Evolutionary conservation across 2,797 vertebrate species (phyloP).

Genomic region (Peromyscus eremicus): DNA sequence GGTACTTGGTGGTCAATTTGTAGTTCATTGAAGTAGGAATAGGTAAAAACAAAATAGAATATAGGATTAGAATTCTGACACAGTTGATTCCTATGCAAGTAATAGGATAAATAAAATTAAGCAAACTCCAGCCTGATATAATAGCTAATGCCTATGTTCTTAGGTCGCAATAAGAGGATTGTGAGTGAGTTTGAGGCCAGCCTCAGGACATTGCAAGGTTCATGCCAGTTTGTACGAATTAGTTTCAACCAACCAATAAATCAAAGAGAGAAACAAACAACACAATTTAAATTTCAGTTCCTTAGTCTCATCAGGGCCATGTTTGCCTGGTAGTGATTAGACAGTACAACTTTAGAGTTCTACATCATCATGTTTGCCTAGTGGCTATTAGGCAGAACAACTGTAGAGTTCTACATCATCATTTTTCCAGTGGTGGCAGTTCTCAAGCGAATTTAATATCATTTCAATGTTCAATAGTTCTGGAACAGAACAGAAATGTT

Average conservation of each 20-base stretch:
- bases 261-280: not conserved
- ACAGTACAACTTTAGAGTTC: not conserved
- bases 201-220: not conserved
- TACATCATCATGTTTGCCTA: not conserved
- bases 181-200: not conserved
- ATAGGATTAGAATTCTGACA: not conserved
- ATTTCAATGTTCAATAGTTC: not conserved
- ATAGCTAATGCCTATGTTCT: not conserved
- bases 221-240: not conserved
- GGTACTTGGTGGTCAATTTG: not conserved
- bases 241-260: not conserved
- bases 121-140: not conserved
- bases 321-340: not conserved
- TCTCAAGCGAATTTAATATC: not conserved
- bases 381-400: too few species aligned
- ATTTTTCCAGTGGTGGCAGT: not conserved
- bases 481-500: not conserved
- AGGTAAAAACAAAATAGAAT: not conserved
- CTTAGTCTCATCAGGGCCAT: not conserved
- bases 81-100: not conserved
- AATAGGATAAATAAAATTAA: conserved; percentile 33
- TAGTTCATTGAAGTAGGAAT: not conserved
- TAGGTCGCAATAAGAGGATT: not conserved
- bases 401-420: not conserved
- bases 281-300: not conserved